These are phyloP conservation scores for Ips nitidus DNA, from an alignment of 1,140 invertebrate genomes.

Conservation along the genomic window DNA sequence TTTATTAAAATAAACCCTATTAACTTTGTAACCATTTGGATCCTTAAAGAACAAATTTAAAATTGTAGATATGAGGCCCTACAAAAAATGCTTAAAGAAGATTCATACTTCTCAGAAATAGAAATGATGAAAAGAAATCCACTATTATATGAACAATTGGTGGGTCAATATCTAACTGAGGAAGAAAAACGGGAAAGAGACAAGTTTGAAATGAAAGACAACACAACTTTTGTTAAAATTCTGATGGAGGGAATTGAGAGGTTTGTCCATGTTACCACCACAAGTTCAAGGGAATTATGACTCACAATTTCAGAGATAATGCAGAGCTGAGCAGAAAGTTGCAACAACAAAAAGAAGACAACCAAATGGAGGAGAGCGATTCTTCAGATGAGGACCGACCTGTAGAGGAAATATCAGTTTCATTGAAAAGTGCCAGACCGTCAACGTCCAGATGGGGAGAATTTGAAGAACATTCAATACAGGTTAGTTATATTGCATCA, in stretches of 20 bases:
- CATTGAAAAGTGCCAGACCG: slow-evolving; percentile 23
- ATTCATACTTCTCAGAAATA: slow-evolving; percentile 84
- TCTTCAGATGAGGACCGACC: slow-evolving; percentile 44
- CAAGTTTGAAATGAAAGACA: slow-evolving; percentile 54
- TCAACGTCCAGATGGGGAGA: slow-evolving; percentile 56
- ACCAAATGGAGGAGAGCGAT: slow-evolving; percentile 54
- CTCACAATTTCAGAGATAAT: slow-evolving; percentile 51
- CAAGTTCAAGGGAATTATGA: not conserved
- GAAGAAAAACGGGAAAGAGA: slow-evolving; percentile 71
- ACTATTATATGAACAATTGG: slow-evolving; percentile 82
- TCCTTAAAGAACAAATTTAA: too few relatives aligned
- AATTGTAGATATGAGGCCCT: slow-evolving; percentile 73
- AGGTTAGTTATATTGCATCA: not conserved
- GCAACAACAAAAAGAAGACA: slow-evolving; percentile 64
- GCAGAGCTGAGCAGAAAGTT: slow-evolving; percentile 63
- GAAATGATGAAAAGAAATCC: slow-evolving; percentile 93
- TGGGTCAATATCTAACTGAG: slow-evolving; percentile 80
- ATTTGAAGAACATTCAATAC: slow-evolving; percentile 49
- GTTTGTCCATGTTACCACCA: not conserved
- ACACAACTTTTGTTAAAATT: slow-evolving; percentile 67
- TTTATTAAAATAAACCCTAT: not conserved
- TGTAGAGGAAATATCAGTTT: slow-evolving; percentile 38
- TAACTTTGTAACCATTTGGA: too few relatives aligned
- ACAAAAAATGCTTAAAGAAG: slow-evolving; percentile 68
- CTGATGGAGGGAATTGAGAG: slow-evolving; percentile 67